Evolutionary conservation across 2,113 vertebrate species (phyloP).

Genomic region (Archocentrus centrarchus): DNA sequence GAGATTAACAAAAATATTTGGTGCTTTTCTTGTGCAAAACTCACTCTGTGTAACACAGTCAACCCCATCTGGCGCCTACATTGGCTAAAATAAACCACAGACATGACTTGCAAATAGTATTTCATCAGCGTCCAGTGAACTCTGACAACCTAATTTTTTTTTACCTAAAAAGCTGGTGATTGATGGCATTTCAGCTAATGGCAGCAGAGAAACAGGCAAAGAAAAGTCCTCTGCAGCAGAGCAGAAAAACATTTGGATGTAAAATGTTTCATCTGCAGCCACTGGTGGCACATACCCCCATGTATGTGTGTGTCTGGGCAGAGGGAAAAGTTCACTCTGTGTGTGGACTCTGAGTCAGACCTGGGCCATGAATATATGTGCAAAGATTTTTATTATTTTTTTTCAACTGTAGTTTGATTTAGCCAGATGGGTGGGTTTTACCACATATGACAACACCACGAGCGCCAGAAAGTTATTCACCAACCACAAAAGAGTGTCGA

Average conservation of each 20-base stretch:
- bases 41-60: not conserved
- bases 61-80: conserved; percentile 33
- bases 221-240: conserved; percentile 5
- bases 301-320: conserved; percentile 34
- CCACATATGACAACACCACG: conserved; percentile 42
- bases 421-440: conserved; percentile 57
- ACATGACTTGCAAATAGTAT: conserved; percentile 32
- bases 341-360: conserved; percentile 67
- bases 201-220: not conserved
- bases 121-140: conserved; percentile 45
- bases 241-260: conserved; percentile 31
- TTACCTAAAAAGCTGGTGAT: conserved; percentile 25
- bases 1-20: conserved; percentile 15
- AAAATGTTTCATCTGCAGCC: conserved; percentile 21
- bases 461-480: conserved; percentile 46
- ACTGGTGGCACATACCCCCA: conserved; percentile 23
- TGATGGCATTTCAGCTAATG: conserved; percentile 39
- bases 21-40: not conserved
- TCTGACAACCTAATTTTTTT: not conserved
- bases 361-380: conserved; percentile 36
- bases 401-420: conserved; percentile 42
- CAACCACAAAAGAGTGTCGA: conserved; percentile 38
- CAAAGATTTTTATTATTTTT: conserved; percentile 40
- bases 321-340: conserved; percentile 67
- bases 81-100: conserved; percentile 35